Evolutionary conservation across 2,797 vertebrate species (phyloP).

Genomic region (Megalops cyprinoides): DNA sequence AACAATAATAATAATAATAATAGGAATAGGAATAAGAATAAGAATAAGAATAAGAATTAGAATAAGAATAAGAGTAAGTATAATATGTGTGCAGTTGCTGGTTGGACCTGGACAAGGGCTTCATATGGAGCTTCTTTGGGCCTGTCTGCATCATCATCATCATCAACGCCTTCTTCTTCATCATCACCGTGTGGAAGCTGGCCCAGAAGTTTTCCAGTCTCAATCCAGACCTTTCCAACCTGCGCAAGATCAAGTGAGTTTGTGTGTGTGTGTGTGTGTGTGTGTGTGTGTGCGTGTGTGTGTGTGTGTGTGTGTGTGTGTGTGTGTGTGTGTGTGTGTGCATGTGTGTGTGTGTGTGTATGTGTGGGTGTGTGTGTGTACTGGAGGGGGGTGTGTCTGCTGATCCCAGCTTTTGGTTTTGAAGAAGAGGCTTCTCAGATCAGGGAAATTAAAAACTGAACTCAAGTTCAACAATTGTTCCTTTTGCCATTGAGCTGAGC

Average conservation of each 20-base stretch:
- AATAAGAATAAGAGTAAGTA: background rate
- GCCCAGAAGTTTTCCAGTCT: conserved; percentile 81
- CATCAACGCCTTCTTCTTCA: conserved; percentile 80
- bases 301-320: conserved; percentile 20
- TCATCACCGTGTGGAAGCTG: conserved; percentile 83
- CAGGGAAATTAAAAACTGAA: no score
- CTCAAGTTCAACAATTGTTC: no score
- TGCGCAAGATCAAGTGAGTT: conserved; percentile 79
- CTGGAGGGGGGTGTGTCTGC: background rate
- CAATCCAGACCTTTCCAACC: conserved; percentile 79
- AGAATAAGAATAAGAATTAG: background rate
- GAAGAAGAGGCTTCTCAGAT: no score
- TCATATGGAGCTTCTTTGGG: conserved; percentile 84
- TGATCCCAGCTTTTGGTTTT: no score
- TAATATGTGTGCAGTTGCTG: conserved; percentile 76
- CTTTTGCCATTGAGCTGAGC: no score
- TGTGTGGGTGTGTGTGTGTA: conserved; percentile 15
- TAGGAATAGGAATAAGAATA: background rate
- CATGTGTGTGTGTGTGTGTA: conserved; percentile 12
- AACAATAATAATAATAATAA: background rate
- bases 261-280: background rate
- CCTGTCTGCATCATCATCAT: conserved; percentile 77
- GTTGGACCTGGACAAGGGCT: conserved; percentile 64
- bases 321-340: conserved; percentile 1
- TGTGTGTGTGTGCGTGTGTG: no score